A percentile compares a stretch with the other conserved stretches of the same genome.
Conservation (phyloP, 2,797 vertebrate species). For the Chloroceryle amazona region DNA sequence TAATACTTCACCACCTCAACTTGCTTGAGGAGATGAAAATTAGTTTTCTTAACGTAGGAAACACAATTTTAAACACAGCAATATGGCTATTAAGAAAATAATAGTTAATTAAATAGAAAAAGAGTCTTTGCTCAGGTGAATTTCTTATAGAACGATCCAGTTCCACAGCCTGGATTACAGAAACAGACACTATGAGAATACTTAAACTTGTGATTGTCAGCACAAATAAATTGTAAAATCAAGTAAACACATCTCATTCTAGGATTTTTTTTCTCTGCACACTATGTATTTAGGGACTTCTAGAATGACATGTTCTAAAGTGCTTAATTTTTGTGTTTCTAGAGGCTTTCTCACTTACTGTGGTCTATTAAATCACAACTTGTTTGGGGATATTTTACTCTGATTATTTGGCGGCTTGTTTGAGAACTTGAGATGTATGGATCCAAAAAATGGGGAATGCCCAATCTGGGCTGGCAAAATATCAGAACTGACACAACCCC, state of each 20-base stretch:
- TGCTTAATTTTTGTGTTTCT: conserved; percentile 8
- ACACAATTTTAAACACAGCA: background rate
- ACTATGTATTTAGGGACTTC: background rate
- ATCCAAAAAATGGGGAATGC: background rate
- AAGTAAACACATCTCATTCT: background rate
- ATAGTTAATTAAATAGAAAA: background rate
- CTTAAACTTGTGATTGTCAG: background rate
- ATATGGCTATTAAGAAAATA: background rate
- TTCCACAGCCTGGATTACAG: background rate
- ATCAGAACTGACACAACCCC: background rate
- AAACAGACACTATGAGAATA: background rate
- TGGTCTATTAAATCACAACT: conserved; percentile 2
- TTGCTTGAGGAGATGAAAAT: background rate
- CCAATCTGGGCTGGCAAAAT: background rate
- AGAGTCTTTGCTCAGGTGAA: background rate
- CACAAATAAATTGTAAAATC: background rate
- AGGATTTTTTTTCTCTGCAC: background rate
- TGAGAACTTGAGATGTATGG: background rate
- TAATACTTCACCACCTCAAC: background rate
- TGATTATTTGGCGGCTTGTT: background rate
- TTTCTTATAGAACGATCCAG: background rate
- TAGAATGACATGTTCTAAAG: background rate
- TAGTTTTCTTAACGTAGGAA: background rate
- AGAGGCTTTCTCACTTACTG: background rate
- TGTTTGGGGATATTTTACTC: background rate